Evolutionary conservation across 2,797 vertebrate species (phyloP).

Genomic region (Manis javanica): DNA sequence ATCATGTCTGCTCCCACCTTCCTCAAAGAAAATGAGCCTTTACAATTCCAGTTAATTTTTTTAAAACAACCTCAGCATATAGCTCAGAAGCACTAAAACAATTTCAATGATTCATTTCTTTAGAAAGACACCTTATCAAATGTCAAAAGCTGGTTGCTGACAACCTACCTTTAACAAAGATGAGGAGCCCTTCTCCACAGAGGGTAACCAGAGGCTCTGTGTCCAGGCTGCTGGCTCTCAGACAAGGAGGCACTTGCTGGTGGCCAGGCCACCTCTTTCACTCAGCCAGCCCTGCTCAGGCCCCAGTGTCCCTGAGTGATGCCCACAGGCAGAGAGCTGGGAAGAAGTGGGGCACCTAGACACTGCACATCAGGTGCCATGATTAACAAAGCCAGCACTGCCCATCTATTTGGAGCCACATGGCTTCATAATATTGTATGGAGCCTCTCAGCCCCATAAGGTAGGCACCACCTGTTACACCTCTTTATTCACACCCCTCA

Average conservation of each 20-base stretch:
- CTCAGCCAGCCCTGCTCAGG: background rate
- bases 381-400: background rate
- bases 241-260: no score
- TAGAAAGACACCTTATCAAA: background rate
- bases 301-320: background rate
- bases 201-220: fast-evolving
- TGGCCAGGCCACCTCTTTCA: background rate
- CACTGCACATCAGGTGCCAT: background rate
- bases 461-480: background rate
- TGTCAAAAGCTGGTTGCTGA: background rate
- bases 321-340: background rate
- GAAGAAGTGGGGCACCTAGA: background rate
- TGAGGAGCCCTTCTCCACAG: fast-evolving
- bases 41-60: background rate
- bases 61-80: background rate
- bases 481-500: background rate
- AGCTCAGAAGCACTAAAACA: background rate
- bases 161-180: background rate
- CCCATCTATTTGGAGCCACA: background rate
- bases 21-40: background rate
- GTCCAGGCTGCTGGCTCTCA: background rate
- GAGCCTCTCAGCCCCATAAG: background rate
- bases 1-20: background rate
- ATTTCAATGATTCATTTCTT: background rate
- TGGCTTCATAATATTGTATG: fast-evolving